Evolutionary conservation across 2,888 invertebrate species (phyloP).

Genomic region (Calameuta idolon): DNA sequence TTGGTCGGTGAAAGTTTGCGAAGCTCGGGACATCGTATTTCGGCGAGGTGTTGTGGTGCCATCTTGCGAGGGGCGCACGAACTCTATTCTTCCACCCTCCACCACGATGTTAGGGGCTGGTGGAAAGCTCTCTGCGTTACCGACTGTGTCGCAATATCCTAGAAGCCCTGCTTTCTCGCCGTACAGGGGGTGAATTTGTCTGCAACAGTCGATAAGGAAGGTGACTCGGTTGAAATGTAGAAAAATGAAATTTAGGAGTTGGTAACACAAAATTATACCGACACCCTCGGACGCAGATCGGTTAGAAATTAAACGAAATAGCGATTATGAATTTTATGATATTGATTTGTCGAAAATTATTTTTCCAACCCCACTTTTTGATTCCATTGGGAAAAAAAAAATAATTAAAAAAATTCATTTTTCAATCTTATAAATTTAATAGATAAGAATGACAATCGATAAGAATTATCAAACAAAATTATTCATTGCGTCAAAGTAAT

Average conservation of each 20-base stretch:
- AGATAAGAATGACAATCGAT: too few species aligned
- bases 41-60: slow-evolving; percentile 50
- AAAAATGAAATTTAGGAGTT: slow-evolving; percentile 12
- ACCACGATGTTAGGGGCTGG: slow-evolving; percentile 69
- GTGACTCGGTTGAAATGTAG: slow-evolving; percentile 1
- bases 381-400: too few species aligned
- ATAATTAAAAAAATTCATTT: too few species aligned
- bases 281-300: not conserved
- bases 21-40: slow-evolving; percentile 55
- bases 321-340: too few species aligned
- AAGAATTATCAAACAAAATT: too few species aligned
- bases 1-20: slow-evolving; percentile 57
- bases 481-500: too few species aligned
- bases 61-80: slow-evolving; percentile 67
- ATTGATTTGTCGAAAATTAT: too few species aligned
- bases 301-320: too few species aligned
- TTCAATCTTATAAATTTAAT: too few species aligned
- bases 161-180: slow-evolving; percentile 65
- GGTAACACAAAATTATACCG: not conserved
- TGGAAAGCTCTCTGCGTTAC: slow-evolving; percentile 62
- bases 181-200: slow-evolving; percentile 66
- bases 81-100: slow-evolving; percentile 69
- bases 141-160: slow-evolving; percentile 62
- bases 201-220: slow-evolving; percentile 56
- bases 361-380: too few species aligned